Percentiles rank a stretch among this genome's conserved stretches.
These are phyloP conservation scores for Pachyuromys duprasi DNA, from an alignment of 2,797 vertebrate species.

Conservation along the genomic window DNA sequence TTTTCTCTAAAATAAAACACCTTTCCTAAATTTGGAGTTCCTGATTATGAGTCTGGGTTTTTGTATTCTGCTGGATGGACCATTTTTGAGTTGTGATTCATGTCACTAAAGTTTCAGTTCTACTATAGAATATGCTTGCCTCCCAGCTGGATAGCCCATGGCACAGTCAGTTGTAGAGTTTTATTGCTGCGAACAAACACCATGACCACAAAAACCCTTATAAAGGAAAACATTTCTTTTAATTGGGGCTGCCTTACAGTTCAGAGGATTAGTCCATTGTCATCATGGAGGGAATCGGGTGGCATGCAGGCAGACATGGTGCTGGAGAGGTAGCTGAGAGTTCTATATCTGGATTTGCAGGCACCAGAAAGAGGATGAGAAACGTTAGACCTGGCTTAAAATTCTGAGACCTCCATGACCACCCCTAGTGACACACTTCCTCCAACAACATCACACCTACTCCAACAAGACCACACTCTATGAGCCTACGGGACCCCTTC, in stretches of 20 bases:
- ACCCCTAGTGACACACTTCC: background rate
- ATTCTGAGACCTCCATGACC: background rate
- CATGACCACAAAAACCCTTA: background rate
- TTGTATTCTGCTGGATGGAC: background rate
- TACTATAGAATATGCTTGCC: background rate
- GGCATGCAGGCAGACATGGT: background rate
- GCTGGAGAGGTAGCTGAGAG: background rate
- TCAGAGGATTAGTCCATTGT: background rate
- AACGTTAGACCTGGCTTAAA: background rate
- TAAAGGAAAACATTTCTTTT: background rate
- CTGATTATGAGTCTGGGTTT: background rate
- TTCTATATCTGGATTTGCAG: background rate
- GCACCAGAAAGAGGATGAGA: background rate
- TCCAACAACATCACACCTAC: background rate
- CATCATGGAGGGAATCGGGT: background rate
- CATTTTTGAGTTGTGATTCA: background rate
- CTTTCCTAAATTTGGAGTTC: background rate
- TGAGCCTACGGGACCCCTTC: background rate
- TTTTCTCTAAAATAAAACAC: background rate
- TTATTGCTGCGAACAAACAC: background rate
- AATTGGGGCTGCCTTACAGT: background rate
- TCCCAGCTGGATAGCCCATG: rapidly evolving
- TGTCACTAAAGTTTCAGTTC: background rate
- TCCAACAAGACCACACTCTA: background rate
- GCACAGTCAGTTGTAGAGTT: background rate